phyloP scores from a whole-genome alignment of 2,113 vertebrate genomes.

The Microtus pennsylvanicus region DNA sequence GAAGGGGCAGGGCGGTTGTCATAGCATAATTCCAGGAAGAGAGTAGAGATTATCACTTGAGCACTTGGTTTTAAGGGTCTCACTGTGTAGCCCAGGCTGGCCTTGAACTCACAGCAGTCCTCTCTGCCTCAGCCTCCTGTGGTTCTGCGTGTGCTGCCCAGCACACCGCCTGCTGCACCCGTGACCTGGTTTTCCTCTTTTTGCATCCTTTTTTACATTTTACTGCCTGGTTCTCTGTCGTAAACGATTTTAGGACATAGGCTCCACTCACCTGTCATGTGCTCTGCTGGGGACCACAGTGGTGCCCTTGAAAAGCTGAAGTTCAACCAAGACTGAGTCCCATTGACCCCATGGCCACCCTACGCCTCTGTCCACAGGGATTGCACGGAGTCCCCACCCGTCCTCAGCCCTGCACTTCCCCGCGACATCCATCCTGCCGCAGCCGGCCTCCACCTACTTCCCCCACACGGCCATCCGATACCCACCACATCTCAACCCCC shows the following conservation, averaged over 20 bases:
- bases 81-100: neutral
- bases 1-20: fast-evolving
- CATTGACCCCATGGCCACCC: neutral
- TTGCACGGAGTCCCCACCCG: constrained; percentile 94
- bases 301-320: neutral
- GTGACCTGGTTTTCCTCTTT: neutral
- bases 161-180: no score
- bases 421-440: constrained; percentile 92
- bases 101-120: neutral
- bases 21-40: fast-evolving
- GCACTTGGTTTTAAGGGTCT: neutral
- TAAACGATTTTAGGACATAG: neutral
- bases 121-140: neutral
- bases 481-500: constrained; percentile 95
- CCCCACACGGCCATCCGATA: constrained; percentile 97
- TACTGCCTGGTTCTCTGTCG: neutral
- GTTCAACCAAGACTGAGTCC: neutral
- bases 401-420: constrained; percentile 97
- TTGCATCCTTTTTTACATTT: neutral
- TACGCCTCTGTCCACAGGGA: constrained; percentile 84
- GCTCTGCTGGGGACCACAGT: neutral
- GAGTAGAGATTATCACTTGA: no score
- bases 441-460: constrained; percentile 94
- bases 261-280: no score
- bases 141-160: neutral